Percentiles rank a stretch among this genome's conserved stretches.
Conservation (phyloP, 2,797 vertebrate genomes). For the Melopsittacus undulatus region DNA sequence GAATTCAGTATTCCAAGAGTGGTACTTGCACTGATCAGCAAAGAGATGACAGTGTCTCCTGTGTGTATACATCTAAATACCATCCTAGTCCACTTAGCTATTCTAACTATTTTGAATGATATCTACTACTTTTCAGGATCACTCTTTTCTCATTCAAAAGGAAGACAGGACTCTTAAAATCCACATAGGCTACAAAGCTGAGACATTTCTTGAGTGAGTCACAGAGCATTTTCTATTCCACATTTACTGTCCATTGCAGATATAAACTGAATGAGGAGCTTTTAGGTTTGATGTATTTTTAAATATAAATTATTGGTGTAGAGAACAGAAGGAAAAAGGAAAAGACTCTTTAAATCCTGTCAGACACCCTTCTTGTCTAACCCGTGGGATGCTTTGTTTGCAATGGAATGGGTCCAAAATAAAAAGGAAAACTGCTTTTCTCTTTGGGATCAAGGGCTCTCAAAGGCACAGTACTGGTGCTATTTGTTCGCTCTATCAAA, state of each 20-base stretch:
- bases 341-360: background rate
- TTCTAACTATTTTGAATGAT: background rate
- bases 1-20: background rate
- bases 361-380: background rate
- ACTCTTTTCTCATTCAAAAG: background rate
- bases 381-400: slow-evolving; percentile 4
- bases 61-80: background rate
- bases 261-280: background rate
- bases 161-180: background rate
- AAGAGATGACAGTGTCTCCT: background rate
- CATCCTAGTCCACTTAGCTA: background rate
- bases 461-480: background rate
- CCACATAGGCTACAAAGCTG: background rate
- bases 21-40: background rate
- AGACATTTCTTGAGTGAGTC: background rate
- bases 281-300: background rate
- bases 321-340: background rate
- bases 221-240: background rate
- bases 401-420: slow-evolving; percentile 26
- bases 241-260: background rate
- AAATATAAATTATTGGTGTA: background rate
- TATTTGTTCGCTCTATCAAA: slow-evolving; percentile 7
- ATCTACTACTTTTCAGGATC: background rate
- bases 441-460: slow-evolving; percentile 17
- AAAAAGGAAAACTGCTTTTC: slow-evolving; percentile 41